These are phyloP conservation scores for Sylvietta virens DNA, from an alignment of 2,113 vertebrate species.

Conservation along the genomic window DNA sequence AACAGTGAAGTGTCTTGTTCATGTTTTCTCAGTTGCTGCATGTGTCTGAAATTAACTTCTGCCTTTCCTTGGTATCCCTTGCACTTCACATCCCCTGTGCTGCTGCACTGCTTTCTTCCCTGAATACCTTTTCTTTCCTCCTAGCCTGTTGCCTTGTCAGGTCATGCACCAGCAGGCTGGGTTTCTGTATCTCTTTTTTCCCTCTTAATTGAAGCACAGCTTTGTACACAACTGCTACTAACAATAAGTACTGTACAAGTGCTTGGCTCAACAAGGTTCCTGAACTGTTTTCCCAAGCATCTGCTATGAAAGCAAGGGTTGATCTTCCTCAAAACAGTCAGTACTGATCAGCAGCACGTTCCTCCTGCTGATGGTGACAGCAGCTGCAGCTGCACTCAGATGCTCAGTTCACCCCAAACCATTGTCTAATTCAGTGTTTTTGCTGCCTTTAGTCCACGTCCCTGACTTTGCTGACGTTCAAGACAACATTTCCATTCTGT, in stretches of 20 bases:
- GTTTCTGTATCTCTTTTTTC: background rate
- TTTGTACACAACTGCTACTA: background rate
- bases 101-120: background rate
- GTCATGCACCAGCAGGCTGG: background rate
- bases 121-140: background rate
- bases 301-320: background rate
- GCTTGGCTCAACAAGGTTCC: background rate
- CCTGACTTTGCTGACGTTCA: background rate
- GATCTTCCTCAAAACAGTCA: background rate
- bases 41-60: background rate
- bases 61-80: background rate
- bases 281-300: background rate
- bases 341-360: background rate
- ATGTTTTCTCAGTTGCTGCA: background rate
- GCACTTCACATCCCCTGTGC: background rate
- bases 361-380: background rate
- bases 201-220: background rate
- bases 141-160: background rate
- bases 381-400: background rate
- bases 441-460: background rate
- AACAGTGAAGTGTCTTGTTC: background rate
- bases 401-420: background rate
- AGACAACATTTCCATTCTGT: background rate
- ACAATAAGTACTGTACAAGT: background rate
- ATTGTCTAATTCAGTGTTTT: background rate